Conservation (phyloP, 1,140 invertebrate genomes). For the Eulimnadia texana region DNA sequence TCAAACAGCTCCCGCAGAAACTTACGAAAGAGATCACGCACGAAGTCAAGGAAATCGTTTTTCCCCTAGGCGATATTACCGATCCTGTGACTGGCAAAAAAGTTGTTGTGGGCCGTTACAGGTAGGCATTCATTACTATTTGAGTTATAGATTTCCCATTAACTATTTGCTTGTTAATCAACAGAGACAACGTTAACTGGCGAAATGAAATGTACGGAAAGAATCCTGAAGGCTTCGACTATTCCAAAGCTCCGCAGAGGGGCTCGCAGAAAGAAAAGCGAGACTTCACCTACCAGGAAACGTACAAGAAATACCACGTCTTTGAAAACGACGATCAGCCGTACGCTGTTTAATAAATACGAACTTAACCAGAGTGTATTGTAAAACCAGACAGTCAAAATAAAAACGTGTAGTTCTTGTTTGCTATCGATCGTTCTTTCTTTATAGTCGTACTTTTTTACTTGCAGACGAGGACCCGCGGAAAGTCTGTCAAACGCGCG, state of each 20-base stretch:
- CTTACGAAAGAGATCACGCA: conserved; percentile 61
- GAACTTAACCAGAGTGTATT: no score
- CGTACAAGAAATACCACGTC: conserved; percentile 57
- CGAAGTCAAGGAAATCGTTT: conserved; percentile 59
- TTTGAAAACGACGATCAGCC: conserved; percentile 47
- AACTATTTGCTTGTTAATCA: conserved; percentile 11
- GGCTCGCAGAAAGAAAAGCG: conserved; percentile 63
- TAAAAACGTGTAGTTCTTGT: no score
- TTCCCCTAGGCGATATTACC: conserved; percentile 61
- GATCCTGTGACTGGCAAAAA: conserved; percentile 71
- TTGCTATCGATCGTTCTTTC: no score
- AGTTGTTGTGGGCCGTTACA: conserved; percentile 48
- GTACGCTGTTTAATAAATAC: conserved; percentile 36
- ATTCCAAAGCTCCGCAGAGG: conserved; percentile 55
- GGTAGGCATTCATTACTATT: conserved; percentile 27
- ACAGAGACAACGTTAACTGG: conserved; percentile 51
- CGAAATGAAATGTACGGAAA: conserved; percentile 52
- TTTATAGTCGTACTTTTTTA: no score
- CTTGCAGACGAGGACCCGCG: no score
- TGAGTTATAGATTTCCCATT: not conserved
- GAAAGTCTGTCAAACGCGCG: no score
- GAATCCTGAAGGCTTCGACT: conserved; percentile 47
- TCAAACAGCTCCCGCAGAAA: conserved; percentile 51
- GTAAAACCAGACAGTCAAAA: no score
- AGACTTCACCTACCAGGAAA: conserved; percentile 60